phyloP scores from a whole-genome alignment of 92 coral and sea anemone genomes.

The Epizoanthus stellaris region DNA sequence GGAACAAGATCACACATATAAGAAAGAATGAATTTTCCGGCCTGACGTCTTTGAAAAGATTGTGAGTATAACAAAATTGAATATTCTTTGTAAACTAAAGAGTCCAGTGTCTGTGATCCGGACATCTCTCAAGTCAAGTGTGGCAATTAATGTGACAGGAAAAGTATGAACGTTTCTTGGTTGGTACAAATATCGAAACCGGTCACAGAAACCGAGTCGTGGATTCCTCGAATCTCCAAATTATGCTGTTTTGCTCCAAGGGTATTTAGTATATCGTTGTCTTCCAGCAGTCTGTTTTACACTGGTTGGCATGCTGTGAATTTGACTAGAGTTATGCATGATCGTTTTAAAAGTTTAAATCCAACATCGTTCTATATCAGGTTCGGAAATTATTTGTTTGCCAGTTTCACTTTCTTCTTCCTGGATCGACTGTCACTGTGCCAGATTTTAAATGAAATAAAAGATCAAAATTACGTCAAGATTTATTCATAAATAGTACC shows the following conservation, averaged over 20 bases:
- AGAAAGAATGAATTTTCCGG: constrained; percentile 71
- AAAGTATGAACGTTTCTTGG: constrained; percentile 1
- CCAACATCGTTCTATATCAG: no score
- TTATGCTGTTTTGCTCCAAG: constrained; percentile 8
- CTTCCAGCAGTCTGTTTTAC: neutral
- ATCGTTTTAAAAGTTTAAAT: neutral
- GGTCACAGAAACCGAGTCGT: neutral
- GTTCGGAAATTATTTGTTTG: no score
- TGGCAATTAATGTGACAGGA: neutral
- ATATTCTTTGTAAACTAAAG: neutral
- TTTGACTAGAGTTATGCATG: constrained; percentile 3
- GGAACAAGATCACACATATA: constrained; percentile 69
- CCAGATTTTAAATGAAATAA: no score
- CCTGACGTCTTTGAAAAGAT: constrained; percentile 59
- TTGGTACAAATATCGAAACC: neutral
- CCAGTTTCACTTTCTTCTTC: no score
- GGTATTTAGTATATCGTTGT: constrained; percentile 25
- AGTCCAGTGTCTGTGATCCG: neutral
- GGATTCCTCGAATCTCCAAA: neutral
- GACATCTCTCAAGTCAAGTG: constrained; percentile 10
- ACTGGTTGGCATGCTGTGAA: neutral
- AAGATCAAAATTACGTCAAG: no score
- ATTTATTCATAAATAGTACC: no score
- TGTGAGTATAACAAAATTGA: constrained; percentile 81
- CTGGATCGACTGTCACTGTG: no score